Evolutionary conservation across 2,888 invertebrate species (phyloP).

Genomic region (Cheilosia impressa): DNA sequence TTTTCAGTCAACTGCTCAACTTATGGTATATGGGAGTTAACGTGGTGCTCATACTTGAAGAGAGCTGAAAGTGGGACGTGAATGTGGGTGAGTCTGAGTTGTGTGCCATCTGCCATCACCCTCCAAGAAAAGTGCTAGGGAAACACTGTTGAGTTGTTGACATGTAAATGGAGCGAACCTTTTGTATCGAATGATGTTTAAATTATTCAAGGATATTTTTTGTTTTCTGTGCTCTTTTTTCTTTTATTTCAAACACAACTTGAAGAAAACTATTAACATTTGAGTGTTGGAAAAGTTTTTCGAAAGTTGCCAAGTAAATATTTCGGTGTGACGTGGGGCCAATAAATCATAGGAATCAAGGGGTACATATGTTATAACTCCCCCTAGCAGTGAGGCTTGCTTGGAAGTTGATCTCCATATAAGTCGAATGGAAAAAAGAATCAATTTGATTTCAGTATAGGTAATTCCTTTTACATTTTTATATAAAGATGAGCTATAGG

Average conservation of each 20-base stretch:
- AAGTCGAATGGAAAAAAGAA: too few species aligned
- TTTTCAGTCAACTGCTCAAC: constrained; percentile 5
- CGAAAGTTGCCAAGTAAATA: background rate
- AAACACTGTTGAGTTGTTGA: constrained; percentile 8
- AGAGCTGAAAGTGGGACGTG: background rate
- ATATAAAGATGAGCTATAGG: too few species aligned
- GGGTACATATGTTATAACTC: too few species aligned
- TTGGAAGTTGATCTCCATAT: too few species aligned
- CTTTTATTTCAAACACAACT: background rate
- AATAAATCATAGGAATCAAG: too few species aligned
- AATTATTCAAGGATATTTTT: constrained; percentile 27
- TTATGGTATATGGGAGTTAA: background rate
- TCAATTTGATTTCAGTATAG: too few species aligned
- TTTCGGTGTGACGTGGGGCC: background rate
- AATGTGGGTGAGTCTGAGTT: background rate
- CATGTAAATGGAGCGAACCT: constrained; percentile 7
- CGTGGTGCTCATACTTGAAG: background rate
- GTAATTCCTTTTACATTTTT: too few species aligned
- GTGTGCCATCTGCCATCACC: background rate
- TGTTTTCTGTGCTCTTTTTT: background rate
- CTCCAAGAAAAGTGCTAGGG: background rate
- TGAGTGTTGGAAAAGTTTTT: background rate
- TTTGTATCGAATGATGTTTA: constrained; percentile 14
- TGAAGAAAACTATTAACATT: background rate
- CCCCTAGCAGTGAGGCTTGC: too few species aligned